Base-by-base conservation (phyloP, 2,797 vertebrate genomes). In the Parambassis ranga region DNA sequence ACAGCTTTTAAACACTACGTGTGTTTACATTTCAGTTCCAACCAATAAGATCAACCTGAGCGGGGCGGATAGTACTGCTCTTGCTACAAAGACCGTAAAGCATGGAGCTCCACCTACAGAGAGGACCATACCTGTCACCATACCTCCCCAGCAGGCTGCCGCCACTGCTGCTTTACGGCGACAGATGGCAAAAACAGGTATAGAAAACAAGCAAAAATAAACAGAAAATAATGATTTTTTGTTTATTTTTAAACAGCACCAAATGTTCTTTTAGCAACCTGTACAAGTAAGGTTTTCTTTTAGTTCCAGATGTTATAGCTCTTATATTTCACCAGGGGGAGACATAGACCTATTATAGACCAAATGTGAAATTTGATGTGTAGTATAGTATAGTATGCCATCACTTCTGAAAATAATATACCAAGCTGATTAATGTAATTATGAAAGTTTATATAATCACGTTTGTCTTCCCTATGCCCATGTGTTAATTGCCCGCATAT, bases 31-130 rank as follows among this genome's bases (percentile, higher is more conserved):
- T 82, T 60, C 51, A 89, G 88, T 91, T 77, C 86, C 87, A 23
- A 80, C 74, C 28, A 89, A 85, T 82, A 95, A 93, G 86, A 90
- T 94, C 58, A 91, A 92, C 80, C 91, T 95, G 19, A 93, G 92
- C 0, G 95, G 95, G 1, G 94, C 96, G 0, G 96, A 99, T 16
- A 97, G 94, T 84, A 96, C 96, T 0, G 93, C 95, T 65, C 91
- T 98, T 4, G 95, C 94, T 22, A 97, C 96, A 4, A 98, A 97
- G 87, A 98, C 96, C 0, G 96, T 98, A 50, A 98, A 97, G 61
- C 96, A 98, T 0, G 95, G 96, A 1, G 94, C 95, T 0, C 95
- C 95, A 3, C 89, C 90, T 4, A 24, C 56, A 0, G 93, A 93
- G 71, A 92, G 80, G 72, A 31, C 57, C 32, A 63, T 91, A 8